These are phyloP conservation scores for Drosophila arawakana DNA, from an alignment of 1,140 invertebrate species.

Conservation along the genomic window DNA sequence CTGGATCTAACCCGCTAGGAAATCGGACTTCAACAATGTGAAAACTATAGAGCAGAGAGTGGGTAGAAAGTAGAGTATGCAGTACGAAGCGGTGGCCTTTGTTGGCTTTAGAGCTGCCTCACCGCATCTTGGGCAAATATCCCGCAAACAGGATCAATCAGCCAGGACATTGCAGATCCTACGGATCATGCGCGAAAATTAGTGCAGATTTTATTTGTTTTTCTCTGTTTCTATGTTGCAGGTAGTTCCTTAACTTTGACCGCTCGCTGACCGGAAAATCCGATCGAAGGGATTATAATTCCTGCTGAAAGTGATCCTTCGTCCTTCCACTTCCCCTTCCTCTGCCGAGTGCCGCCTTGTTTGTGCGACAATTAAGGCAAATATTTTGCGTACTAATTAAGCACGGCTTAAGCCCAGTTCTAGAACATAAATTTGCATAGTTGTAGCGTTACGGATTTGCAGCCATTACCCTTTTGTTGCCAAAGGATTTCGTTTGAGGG, in stretches of 20 bases:
- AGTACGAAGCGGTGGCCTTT: conserved; percentile 2
- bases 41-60: neutral
- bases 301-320: conserved; percentile 1
- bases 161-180: conserved; percentile 50
- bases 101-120: conserved; percentile 56
- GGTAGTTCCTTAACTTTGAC: conserved; percentile 14
- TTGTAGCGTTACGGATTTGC: conserved; percentile 62
- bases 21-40: conserved; percentile 20
- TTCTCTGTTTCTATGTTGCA: neutral
- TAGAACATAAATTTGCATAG: conserved; percentile 61
- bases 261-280: conserved; percentile 78
- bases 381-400: conserved; percentile 84
- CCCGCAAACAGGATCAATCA: conserved; percentile 77
- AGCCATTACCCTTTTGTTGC: conserved; percentile 77
- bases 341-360: conserved; percentile 9
- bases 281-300: conserved; percentile 80
- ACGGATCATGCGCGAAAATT: conserved; percentile 73
- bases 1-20: conserved; percentile 53
- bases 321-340: conserved; percentile 11
- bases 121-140: conserved; percentile 64
- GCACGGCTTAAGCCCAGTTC: conserved; percentile 32
- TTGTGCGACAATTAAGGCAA: conserved; percentile 77
- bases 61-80: neutral
- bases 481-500: conserved; percentile 65
- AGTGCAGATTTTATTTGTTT: conserved; percentile 61